These are phyloP conservation scores for Drosophila atripex DNA, from an alignment of 2,888 invertebrate species.

Conservation along the genomic window DNA sequence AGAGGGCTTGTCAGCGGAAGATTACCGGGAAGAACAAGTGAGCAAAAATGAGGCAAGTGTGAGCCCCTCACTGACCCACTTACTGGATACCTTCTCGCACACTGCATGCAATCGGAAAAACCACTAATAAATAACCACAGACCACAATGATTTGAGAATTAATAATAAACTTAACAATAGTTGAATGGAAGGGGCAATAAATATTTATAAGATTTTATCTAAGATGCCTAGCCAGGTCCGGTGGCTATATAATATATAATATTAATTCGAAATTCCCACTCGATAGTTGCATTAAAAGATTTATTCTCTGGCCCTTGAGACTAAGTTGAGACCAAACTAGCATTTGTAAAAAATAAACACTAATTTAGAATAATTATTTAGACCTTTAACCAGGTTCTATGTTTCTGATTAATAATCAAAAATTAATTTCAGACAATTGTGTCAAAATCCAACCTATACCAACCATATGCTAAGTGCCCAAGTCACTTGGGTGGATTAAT, in stretches of 20 bases:
- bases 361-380: background rate
- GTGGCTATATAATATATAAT: background rate
- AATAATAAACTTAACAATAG: background rate
- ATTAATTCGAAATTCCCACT: background rate
- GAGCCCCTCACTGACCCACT: slow-evolving; percentile 43
- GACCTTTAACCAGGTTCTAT: background rate
- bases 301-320: background rate
- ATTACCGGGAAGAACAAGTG: slow-evolving; percentile 36
- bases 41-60: slow-evolving; percentile 16
- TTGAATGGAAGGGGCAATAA: slow-evolving; percentile 4
- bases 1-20: slow-evolving; percentile 47
- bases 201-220: slow-evolving; percentile 8
- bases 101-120: background rate
- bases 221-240: background rate
- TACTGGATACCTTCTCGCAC: slow-evolving; percentile 11
- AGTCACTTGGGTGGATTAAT: slow-evolving; percentile 1
- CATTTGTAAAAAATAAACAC: no score
- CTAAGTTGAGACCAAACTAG: no score
- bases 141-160: slow-evolving; percentile 9
- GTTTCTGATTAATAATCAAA: background rate
- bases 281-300: background rate
- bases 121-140: background rate
- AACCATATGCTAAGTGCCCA: background rate
- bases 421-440: background rate
- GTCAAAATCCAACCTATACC: background rate